Conservation (phyloP, 2,113 vertebrate genomes). For the Probosciger aterrimus region DNA sequence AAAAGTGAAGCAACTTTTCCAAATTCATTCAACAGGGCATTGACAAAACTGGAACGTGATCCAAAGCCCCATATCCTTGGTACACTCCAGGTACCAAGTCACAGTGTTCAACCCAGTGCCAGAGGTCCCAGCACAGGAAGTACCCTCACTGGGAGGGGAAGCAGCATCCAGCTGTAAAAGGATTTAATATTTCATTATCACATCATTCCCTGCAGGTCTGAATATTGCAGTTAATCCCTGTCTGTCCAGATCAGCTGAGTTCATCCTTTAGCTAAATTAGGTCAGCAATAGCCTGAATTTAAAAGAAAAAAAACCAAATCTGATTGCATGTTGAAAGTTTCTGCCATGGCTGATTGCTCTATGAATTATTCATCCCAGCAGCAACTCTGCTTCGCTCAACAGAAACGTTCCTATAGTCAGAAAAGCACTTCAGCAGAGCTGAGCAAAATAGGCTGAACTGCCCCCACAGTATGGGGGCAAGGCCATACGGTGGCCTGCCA, state of each 20-base stretch:
- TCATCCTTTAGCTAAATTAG: not conserved
- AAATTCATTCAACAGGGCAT: not conserved
- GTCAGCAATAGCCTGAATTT: not conserved
- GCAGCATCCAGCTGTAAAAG: not conserved
- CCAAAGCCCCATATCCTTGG: not conserved
- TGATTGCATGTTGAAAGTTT: not conserved
- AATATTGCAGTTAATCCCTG: slow-evolving; percentile 1
- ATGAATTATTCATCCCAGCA: slow-evolving; percentile 21
- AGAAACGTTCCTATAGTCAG: not conserved
- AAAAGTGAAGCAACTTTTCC: not conserved
- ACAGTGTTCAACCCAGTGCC: accelerated
- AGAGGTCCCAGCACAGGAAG: not conserved
- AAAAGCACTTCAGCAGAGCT: not conserved
- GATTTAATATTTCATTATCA: not conserved
- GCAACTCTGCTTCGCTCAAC: not conserved
- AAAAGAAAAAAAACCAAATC: not conserved
- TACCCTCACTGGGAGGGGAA: not conserved
- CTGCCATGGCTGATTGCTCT: not conserved
- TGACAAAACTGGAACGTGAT: accelerated
- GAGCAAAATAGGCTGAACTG: not conserved
- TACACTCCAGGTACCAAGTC: accelerated
- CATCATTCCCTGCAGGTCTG: not conserved
- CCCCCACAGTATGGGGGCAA: not conserved
- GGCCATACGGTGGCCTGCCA: accelerated
- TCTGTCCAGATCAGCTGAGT: not conserved